Conservation (phyloP, 2,797 vertebrate species). For the Takifugu ocellatus region DNA sequence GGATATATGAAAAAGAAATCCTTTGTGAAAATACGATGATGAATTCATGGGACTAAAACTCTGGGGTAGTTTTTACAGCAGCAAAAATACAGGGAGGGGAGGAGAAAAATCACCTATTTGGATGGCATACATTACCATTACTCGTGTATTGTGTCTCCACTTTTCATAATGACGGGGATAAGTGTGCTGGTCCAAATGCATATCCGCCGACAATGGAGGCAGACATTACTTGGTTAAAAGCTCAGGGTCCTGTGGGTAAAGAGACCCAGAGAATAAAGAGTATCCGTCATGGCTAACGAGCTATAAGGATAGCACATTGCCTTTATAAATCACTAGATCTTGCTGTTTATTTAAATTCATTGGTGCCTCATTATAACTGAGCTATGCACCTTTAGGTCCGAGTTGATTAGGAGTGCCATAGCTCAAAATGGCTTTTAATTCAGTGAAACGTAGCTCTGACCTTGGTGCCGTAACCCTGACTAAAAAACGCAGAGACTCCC, state of each 20-base stretch:
- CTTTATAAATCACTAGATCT: conserved; percentile 98
- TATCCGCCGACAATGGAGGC: conserved; percentile 80
- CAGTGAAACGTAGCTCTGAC: conserved; percentile 95
- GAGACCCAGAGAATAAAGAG: conserved; percentile 87
- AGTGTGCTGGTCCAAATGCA: conserved; percentile 79
- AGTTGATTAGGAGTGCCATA: conserved; percentile 99
- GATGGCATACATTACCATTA: conserved; percentile 81
- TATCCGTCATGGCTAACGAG: conserved; percentile 98
- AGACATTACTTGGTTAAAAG: conserved; percentile 88
- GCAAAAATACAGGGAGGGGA: conserved; percentile 54
- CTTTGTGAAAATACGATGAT: conserved; percentile 80
- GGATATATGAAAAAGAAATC: conserved; percentile 62
- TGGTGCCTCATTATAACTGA: conserved; percentile 99
- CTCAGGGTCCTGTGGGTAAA: conserved; percentile 86
- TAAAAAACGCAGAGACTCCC: conserved; percentile 94
- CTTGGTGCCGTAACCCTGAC: conserved; percentile 98
- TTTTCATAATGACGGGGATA: conserved; percentile 85
- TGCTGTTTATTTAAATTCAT: conserved; percentile 99
- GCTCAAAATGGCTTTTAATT: conserved; percentile 99
- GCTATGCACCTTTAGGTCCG: conserved; percentile 99
- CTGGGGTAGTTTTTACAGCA: conserved; percentile 73
- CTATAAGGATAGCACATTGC: conserved; percentile 94
- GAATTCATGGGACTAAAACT: conserved; percentile 76
- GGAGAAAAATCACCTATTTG: conserved; percentile 81
- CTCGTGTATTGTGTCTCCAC: conserved; percentile 81